These are phyloP conservation scores for Sturnira hondurensis DNA, from an alignment of 2,113 vertebrate species.

Conservation along the genomic window DNA sequence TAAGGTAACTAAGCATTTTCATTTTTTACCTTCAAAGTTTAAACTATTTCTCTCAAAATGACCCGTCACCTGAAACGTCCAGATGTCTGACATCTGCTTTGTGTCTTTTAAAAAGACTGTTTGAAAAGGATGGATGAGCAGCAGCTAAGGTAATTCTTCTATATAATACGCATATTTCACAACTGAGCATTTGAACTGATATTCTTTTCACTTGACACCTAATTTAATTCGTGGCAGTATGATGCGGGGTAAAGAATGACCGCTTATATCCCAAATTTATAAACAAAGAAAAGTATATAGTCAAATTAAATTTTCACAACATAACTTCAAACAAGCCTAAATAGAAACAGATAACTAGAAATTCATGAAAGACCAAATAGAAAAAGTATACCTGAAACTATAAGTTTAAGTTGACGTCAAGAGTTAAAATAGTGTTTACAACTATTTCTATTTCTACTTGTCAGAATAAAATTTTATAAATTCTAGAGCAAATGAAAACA, in stretches of 20 bases:
- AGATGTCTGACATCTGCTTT: slow-evolving; percentile 11
- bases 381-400: not conserved
- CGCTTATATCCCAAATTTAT: not conserved
- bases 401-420: not conserved
- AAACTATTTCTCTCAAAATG: slow-evolving; percentile 38
- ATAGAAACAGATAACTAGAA: not conserved
- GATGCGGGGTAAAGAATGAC: not conserved
- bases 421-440: not conserved
- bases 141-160: not conserved
- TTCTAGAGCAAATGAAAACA: not conserved
- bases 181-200: not conserved
- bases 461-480: not conserved
- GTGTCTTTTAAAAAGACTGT: slow-evolving; percentile 39
- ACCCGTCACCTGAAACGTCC: not conserved
- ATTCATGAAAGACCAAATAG: not conserved
- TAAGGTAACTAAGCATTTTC: not conserved
- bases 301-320: not conserved
- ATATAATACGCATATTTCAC: not conserved
- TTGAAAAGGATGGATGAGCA: slow-evolving; percentile 36
- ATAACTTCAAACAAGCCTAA: not conserved
- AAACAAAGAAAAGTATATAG: not conserved
- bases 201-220: slow-evolving; percentile 29
- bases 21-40: slow-evolving; percentile 7
- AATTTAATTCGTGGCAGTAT: not conserved
- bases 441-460: not conserved